A percentile compares a stretch with the other conserved stretches of the same genome.
Conservation (phyloP, 2,888 invertebrate species). For the Oligia latruncula region DNA sequence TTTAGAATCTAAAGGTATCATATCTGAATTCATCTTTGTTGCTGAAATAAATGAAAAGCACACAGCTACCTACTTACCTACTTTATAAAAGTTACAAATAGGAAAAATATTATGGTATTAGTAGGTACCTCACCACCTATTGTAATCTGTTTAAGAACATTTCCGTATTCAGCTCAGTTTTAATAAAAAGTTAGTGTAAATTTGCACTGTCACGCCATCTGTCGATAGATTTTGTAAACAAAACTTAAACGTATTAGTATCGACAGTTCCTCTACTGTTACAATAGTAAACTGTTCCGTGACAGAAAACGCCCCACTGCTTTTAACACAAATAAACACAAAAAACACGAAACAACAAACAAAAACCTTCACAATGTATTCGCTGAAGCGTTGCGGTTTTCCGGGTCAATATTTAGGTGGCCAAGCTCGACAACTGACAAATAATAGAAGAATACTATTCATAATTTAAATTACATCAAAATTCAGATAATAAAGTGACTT, state of each 20-base stretch:
- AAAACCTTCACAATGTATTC: not conserved
- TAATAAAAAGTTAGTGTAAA: not conserved
- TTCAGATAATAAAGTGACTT: not conserved
- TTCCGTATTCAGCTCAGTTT: not conserved
- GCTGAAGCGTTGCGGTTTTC: conserved; percentile 2
- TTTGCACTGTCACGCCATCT: conserved; percentile 36
- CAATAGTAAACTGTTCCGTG: not conserved
- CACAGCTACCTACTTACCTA: not conserved
- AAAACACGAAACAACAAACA: not conserved
- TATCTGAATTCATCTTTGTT: not conserved
- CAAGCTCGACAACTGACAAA: too few species aligned
- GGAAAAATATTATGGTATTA: not conserved
- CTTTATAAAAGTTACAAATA: not conserved
- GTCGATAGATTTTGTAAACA: not conserved
- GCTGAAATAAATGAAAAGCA: not conserved
- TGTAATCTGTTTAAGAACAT: not conserved
- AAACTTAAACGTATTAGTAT: not conserved
- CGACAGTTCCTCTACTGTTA: not conserved
- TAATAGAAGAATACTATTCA: not conserved
- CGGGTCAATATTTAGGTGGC: not conserved
- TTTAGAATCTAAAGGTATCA: not conserved
- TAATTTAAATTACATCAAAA: too few species aligned
- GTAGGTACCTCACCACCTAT: not conserved
- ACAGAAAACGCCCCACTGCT: not conserved
- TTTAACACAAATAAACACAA: conserved; percentile 1